phyloP scores from a whole-genome alignment of 2,113 vertebrate genomes.

The Cisticola juncidis region DNA sequence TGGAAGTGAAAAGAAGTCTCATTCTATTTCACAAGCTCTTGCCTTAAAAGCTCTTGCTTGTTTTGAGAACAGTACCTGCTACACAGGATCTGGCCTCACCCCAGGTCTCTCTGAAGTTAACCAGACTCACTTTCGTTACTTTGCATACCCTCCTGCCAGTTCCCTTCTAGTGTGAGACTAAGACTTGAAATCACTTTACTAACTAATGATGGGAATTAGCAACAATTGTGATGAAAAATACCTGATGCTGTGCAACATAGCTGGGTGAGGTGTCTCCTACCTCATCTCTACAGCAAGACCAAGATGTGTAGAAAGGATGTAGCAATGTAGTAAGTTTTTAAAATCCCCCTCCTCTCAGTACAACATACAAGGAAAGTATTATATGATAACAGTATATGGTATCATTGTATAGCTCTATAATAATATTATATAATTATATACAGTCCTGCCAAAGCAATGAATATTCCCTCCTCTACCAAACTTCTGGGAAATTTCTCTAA shows the following conservation, averaged over 20 bases:
- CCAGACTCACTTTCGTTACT: neutral
- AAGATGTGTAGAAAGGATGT: neutral
- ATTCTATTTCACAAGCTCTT: neutral
- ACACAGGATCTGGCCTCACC: neutral
- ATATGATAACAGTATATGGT: neutral
- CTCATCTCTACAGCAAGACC: neutral
- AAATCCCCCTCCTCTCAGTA: neutral
- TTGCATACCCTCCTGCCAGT: neutral
- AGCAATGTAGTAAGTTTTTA: neutral
- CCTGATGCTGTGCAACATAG: accelerated
- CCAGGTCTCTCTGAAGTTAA: neutral
- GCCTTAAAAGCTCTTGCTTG: neutral
- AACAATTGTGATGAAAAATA: neutral
- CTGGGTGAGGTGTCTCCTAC: neutral
- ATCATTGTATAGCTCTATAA: neutral
- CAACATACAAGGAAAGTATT: neutral
- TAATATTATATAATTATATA: neutral
- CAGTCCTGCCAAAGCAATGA: neutral
- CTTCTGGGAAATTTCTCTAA: neutral
- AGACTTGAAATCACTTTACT: neutral
- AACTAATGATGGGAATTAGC: neutral
- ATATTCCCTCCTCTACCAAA: neutral
- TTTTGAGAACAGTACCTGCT: neutral
- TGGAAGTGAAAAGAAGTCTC: neutral
- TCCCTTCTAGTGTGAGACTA: neutral